Evolutionary conservation across 2,888 invertebrate genomes (phyloP).

Genomic region (Brenthis hecate): DNA sequence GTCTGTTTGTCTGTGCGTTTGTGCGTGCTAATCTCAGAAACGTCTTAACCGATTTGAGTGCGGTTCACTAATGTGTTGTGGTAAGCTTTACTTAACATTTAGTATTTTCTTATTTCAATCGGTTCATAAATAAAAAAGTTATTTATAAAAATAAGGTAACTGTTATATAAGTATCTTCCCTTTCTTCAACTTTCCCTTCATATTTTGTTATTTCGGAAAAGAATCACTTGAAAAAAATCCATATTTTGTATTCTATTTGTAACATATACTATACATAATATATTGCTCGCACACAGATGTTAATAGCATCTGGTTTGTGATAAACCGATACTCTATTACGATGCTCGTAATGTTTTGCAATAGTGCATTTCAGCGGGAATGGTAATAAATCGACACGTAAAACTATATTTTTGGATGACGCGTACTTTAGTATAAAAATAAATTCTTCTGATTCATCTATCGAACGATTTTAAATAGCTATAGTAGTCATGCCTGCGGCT

Average conservation of each 20-base stretch:
- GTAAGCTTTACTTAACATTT: too few relatives aligned
- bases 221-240: not conserved
- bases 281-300: constrained; percentile 31
- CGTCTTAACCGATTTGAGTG: too few relatives aligned
- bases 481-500: constrained; percentile 1
- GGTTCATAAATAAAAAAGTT: too few relatives aligned
- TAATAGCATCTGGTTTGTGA: constrained; percentile 60
- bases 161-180: too few relatives aligned
- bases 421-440: constrained; percentile 12
- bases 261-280: constrained; percentile 2
- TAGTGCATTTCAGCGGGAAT: constrained; percentile 19
- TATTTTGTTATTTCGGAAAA: not conserved
- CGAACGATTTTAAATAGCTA: constrained; percentile 2
- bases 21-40: too few relatives aligned
- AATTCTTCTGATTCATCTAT: constrained; percentile 11
- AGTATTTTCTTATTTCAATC: too few relatives aligned
- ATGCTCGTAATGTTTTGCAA: constrained; percentile 37
- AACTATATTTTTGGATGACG: constrained; percentile 20
- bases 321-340: constrained; percentile 42
- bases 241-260: not conserved
- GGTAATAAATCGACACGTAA: constrained; percentile 7
- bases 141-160: too few relatives aligned
- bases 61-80: too few relatives aligned
- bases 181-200: too few relatives aligned
- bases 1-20: too few relatives aligned